phyloP scores from a whole-genome alignment of 2,113 vertebrate genomes.

The Hippocampus mohnikei region DNA sequence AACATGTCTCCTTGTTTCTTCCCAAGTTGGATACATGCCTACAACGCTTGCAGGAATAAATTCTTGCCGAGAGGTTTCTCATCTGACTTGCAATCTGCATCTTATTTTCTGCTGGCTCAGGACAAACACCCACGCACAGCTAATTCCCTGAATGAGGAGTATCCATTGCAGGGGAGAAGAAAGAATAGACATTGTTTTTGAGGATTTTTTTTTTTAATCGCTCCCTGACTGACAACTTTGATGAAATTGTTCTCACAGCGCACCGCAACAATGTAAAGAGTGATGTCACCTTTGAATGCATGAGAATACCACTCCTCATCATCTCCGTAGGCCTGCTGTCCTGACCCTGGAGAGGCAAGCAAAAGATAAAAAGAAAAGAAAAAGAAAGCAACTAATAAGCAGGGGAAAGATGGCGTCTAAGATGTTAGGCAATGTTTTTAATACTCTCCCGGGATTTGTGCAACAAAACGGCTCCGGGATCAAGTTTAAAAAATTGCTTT shows the following conservation, averaged over 20 bases:
- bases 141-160: neutral
- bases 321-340: slow-evolving; percentile 85
- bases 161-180: neutral
- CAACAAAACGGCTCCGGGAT: slow-evolving; percentile 18
- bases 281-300: slow-evolving; percentile 88
- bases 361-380: slow-evolving; percentile 63
- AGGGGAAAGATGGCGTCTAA: slow-evolving; percentile 24
- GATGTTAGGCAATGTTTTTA: slow-evolving; percentile 50
- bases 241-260: neutral
- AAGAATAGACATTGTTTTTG: too few species aligned
- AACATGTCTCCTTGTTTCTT: neutral
- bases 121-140: slow-evolving; percentile 12
- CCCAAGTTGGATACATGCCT: slow-evolving; percentile 11
- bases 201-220: neutral
- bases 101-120: slow-evolving; percentile 51
- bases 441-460: slow-evolving; percentile 26
- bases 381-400: slow-evolving; percentile 61
- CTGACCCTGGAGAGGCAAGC: slow-evolving; percentile 85
- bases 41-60: slow-evolving; percentile 24
- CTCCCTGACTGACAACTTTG: neutral
- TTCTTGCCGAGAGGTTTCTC: slow-evolving; percentile 35
- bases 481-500: slow-evolving; percentile 42
- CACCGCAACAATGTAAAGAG: neutral
- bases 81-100: slow-evolving; percentile 45
- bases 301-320: slow-evolving; percentile 86